Percentiles rank a stretch among this genome's conserved stretches.
phyloP scores from a whole-genome alignment of 2,797 vertebrate species.

The Masticophis lateralis region DNA sequence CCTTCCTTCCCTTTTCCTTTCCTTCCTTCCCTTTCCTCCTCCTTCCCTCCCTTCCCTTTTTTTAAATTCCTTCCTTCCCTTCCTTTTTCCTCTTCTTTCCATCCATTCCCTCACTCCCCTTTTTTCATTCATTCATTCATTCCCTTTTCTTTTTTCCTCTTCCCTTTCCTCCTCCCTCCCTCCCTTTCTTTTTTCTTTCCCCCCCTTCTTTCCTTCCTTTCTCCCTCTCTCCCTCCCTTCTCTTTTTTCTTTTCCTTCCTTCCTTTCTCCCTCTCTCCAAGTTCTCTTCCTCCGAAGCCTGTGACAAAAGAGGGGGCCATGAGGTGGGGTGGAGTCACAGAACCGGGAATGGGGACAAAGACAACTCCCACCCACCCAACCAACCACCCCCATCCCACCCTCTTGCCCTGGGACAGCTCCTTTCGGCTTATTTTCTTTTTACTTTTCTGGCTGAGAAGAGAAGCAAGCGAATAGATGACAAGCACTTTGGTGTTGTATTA shows the following conservation, averaged over 20 bases:
- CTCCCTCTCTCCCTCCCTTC: too few relatives aligned
- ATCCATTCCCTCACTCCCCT: too few relatives aligned
- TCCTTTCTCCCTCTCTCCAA: background rate
- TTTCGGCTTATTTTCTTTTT: background rate
- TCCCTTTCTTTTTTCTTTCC: accelerated
- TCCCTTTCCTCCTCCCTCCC: too few relatives aligned
- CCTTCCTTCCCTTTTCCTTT: accelerated
- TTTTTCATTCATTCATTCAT: too few relatives aligned
- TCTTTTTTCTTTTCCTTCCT: too few relatives aligned
- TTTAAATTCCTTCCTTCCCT: too few relatives aligned
- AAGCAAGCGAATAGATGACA: constrained; percentile 2
- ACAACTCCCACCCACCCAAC: accelerated
- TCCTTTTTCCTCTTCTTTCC: too few relatives aligned
- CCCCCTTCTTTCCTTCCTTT: accelerated
- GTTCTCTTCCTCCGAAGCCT: background rate
- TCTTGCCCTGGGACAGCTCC: background rate
- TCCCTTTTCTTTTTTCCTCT: too few relatives aligned
- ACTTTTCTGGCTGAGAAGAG: constrained; percentile 1
- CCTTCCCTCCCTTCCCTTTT: too few relatives aligned
- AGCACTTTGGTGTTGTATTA: constrained; percentile 15
- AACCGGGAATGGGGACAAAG: background rate
- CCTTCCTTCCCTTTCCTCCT: accelerated
- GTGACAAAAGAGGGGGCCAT: background rate
- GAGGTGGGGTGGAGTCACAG: background rate
- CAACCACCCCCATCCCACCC: too few relatives aligned